Evolutionary conservation across 2,888 invertebrate species (phyloP).

Genomic region (Aphidoletes aphidimyza): DNA sequence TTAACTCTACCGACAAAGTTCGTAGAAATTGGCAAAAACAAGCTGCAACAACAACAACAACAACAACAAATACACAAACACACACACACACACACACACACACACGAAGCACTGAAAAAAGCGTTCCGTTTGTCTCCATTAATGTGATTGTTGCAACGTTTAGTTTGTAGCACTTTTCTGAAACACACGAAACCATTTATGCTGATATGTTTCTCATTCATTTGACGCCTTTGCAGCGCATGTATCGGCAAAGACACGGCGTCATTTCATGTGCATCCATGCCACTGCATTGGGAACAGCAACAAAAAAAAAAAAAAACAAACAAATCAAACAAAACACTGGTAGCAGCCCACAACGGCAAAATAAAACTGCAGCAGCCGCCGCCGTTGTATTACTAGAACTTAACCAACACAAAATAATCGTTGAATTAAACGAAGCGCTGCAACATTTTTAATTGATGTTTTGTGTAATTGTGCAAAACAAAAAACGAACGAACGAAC

Average conservation of each 20-base stretch:
- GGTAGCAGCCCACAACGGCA: neutral
- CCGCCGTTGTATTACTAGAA: too few species aligned
- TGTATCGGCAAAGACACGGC: neutral
- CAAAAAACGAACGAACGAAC: neutral
- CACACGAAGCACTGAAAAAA: too few species aligned
- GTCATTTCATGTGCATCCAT: constrained; percentile 11
- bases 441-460: constrained; percentile 53
- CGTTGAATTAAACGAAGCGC: constrained; percentile 52
- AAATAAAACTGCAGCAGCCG: neutral
- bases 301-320: too few species aligned
- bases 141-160: neutral
- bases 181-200: constrained; percentile 35
- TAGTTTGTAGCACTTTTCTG: neutral
- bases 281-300: neutral
- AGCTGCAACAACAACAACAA: neutral
- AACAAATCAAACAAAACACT: neutral
- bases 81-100: neutral
- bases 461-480: constrained; percentile 47
- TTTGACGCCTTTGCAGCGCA: constrained; percentile 30
- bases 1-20: constrained; percentile 45
- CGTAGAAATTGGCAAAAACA: constrained; percentile 33
- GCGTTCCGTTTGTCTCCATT: neutral
- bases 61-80: neutral
- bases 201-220: constrained; percentile 30
- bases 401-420: neutral